Evolutionary conservation across 2,888 invertebrate genomes (phyloP).

Genomic region (Ennomos quercinarius): DNA sequence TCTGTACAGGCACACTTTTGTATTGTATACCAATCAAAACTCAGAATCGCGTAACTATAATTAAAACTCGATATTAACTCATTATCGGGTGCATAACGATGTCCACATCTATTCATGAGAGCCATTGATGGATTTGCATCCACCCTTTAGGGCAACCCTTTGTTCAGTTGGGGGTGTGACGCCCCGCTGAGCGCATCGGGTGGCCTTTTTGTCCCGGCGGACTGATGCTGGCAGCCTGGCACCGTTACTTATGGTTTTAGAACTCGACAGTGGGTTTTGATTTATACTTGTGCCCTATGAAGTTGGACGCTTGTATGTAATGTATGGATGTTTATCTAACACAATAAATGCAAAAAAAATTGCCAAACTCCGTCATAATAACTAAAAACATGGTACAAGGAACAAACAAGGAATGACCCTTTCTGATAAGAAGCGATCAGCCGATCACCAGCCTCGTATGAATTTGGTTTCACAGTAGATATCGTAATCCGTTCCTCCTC

Average conservation of each 20-base stretch:
- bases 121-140: constrained; percentile 28
- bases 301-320: too few relatives aligned
- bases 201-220: constrained; percentile 44
- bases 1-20: constrained; percentile 3
- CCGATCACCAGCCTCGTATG: too few relatives aligned
- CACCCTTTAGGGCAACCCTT: constrained; percentile 44
- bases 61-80: constrained; percentile 38
- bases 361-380: too few relatives aligned
- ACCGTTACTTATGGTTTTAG: neutral
- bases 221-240: neutral
- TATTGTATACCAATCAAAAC: constrained; percentile 12
- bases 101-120: constrained; percentile 19
- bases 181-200: constrained; percentile 65
- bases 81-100: constrained; percentile 19
- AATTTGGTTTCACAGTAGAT: too few relatives aligned
- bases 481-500: too few relatives aligned
- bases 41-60: constrained; percentile 21
- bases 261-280: constrained; percentile 5
- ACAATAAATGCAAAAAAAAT: too few relatives aligned
- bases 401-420: too few relatives aligned
- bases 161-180: constrained; percentile 55
- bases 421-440: too few relatives aligned
- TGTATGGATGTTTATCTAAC: too few relatives aligned
- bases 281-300: too few relatives aligned
- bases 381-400: too few relatives aligned